phyloP scores from a whole-genome alignment of 1,140 invertebrate species.

The Drosophila truncata region DNA sequence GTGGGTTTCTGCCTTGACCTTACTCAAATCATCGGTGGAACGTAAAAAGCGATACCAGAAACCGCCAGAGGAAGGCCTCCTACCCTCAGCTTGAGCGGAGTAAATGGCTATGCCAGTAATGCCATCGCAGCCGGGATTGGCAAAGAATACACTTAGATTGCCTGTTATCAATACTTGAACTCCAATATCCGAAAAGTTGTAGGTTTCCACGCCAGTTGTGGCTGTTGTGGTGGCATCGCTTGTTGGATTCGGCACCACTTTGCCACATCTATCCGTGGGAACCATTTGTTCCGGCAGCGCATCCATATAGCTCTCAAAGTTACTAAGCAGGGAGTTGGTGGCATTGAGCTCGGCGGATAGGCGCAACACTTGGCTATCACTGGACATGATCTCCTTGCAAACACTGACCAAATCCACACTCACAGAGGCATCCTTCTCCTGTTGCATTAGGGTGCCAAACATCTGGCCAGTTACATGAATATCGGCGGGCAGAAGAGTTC shows the following conservation, averaged over 20 bases:
- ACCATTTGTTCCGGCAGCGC: constrained; percentile 60
- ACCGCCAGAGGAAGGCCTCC: constrained; percentile 23
- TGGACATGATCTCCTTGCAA: constrained; percentile 74
- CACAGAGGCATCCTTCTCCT: constrained; percentile 56
- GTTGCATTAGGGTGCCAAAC: constrained; percentile 47
- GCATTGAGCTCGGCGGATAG: constrained; percentile 70
- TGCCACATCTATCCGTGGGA: constrained; percentile 46
- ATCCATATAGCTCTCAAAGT: constrained; percentile 77
- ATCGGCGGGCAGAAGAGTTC: constrained; percentile 65
- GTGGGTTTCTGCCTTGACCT: constrained; percentile 43
- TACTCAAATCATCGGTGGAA: constrained; percentile 49
- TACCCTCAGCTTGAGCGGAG: constrained; percentile 6
- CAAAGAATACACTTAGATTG: constrained; percentile 76
- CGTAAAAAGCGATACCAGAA: constrained; percentile 76
- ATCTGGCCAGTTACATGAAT: constrained; percentile 70
- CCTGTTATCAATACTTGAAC: constrained; percentile 59
- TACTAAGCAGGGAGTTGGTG: constrained; percentile 63
- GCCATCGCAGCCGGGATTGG: constrained; percentile 60
- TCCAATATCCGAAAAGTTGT: constrained; percentile 60
- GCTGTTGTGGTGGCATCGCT: constrained; percentile 18
- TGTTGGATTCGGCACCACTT: constrained; percentile 6
- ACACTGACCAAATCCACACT: constrained; percentile 64
- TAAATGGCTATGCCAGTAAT: constrained; percentile 77
- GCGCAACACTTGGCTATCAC: constrained; percentile 52
- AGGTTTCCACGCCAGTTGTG: constrained; percentile 49